Conservation (phyloP, 2,888 invertebrate species). For the Lepidochrysops patricia region DNA sequence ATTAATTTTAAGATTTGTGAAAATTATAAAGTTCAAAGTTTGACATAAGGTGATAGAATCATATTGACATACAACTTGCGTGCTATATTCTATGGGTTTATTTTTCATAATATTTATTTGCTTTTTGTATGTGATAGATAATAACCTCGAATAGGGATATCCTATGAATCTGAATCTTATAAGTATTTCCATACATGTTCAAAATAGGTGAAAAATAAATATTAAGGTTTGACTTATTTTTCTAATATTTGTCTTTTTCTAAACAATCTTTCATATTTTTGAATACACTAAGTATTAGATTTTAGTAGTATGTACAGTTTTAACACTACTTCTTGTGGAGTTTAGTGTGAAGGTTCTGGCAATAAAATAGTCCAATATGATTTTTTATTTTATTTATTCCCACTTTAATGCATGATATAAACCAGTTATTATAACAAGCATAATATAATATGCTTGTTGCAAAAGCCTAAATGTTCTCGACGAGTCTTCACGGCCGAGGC, state of each 20-base stretch:
- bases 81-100: slow-evolving; percentile 61
- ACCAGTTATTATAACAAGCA: too few species aligned
- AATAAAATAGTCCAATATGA: slow-evolving; percentile 70
- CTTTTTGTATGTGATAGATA: slow-evolving; percentile 61
- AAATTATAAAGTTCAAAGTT: slow-evolving; percentile 69
- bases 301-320: slow-evolving; percentile 63
- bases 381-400: slow-evolving; percentile 27
- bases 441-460: neutral
- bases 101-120: slow-evolving; percentile 59
- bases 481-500: too few species aligned
- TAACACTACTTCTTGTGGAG: slow-evolving; percentile 53
- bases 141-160: slow-evolving; percentile 65
- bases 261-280: slow-evolving; percentile 36
- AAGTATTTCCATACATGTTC: slow-evolving; percentile 47
- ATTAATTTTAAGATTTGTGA: slow-evolving; percentile 61
- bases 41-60: slow-evolving; percentile 67
- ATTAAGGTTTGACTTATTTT: slow-evolving; percentile 57
- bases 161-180: slow-evolving; percentile 55
- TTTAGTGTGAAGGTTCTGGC: slow-evolving; percentile 69
- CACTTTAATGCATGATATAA: neutral
- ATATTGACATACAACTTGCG: slow-evolving; percentile 63
- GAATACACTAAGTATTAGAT: slow-evolving; percentile 64
- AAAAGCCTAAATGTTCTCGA: too few species aligned
- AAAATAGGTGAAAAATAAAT: slow-evolving; percentile 30
- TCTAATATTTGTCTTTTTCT: slow-evolving; percentile 32